Conservation (phyloP, 1,140 invertebrate genomes). For the Pantala flavescens region DNA sequence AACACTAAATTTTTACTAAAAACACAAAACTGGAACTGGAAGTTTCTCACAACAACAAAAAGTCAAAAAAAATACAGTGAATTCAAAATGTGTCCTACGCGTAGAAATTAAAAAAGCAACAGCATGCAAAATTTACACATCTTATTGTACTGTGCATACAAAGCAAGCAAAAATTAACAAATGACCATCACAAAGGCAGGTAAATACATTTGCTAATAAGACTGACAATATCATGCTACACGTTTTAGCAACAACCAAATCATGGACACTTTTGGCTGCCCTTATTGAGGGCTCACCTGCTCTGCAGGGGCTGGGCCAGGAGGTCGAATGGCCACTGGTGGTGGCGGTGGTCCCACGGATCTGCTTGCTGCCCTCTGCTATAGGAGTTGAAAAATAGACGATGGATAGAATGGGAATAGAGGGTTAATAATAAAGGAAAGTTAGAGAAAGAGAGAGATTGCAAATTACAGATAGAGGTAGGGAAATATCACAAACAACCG, state of each 20-base stretch:
- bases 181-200: background rate
- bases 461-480: background rate
- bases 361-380: conserved; percentile 15
- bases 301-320: conserved; percentile 37
- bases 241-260: background rate
- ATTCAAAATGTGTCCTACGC: too few relatives aligned
- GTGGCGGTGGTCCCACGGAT: background rate
- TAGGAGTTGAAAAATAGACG: background rate
- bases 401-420: background rate
- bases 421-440: background rate
- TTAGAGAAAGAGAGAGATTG: background rate
- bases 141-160: too few relatives aligned
- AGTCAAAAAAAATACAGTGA: too few relatives aligned
- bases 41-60: too few relatives aligned
- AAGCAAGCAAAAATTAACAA: background rate
- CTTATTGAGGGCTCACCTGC: conserved; percentile 39
- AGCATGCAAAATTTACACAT: too few relatives aligned
- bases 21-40: too few relatives aligned
- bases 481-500: background rate
- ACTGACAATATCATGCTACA: background rate
- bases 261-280: background rate
- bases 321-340: conserved; percentile 11
- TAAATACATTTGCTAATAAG: background rate
- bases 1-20: too few relatives aligned
- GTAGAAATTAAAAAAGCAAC: too few relatives aligned